phyloP scores from a whole-genome alignment of 2,797 vertebrate genomes.

The Catamblyrhynchus diadema region DNA sequence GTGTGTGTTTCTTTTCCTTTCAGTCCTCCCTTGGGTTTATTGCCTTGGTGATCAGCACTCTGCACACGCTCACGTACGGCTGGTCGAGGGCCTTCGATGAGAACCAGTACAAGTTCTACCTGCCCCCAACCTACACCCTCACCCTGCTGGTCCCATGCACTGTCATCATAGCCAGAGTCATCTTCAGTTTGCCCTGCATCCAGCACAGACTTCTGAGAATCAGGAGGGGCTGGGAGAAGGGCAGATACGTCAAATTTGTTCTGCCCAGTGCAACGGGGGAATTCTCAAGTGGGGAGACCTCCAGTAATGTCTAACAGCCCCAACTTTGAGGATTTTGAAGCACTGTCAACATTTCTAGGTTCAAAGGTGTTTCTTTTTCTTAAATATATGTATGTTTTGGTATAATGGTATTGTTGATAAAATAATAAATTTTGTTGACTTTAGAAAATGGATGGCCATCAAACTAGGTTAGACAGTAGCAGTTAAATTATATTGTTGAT shows the following conservation, averaged over 20 bases:
- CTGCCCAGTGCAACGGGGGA: not conserved
- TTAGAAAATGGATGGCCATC: not conserved
- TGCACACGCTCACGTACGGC: conserved; percentile 85
- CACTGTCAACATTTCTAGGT: not conserved
- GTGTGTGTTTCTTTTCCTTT: not conserved
- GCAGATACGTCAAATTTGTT: conserved; percentile 44
- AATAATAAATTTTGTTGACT: conserved; percentile 18
- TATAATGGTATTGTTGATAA: not conserved
- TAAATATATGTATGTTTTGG: not conserved
- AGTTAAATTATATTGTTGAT: conserved; percentile 26
- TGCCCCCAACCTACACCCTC: conserved; percentile 86
- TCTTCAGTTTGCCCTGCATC: conserved; percentile 82
- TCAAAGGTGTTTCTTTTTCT: conserved; percentile 37
- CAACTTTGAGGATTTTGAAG: not conserved
- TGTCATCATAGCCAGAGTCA: conserved; percentile 78
- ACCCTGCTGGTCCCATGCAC: conserved; percentile 81
- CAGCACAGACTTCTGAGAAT: conserved; percentile 77
- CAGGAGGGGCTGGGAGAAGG: conserved; percentile 87
- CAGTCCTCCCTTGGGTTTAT: conserved; percentile 86
- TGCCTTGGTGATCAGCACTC: conserved; percentile 81
- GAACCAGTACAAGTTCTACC: conserved; percentile 81
- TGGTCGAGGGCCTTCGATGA: conserved; percentile 84
- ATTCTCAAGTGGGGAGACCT: conserved; percentile 65
- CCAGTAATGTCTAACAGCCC: conserved; percentile 71
- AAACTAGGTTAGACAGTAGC: not conserved